phyloP scores from a whole-genome alignment of 2,113 vertebrate species.

The Serilophus lunatus region DNA sequence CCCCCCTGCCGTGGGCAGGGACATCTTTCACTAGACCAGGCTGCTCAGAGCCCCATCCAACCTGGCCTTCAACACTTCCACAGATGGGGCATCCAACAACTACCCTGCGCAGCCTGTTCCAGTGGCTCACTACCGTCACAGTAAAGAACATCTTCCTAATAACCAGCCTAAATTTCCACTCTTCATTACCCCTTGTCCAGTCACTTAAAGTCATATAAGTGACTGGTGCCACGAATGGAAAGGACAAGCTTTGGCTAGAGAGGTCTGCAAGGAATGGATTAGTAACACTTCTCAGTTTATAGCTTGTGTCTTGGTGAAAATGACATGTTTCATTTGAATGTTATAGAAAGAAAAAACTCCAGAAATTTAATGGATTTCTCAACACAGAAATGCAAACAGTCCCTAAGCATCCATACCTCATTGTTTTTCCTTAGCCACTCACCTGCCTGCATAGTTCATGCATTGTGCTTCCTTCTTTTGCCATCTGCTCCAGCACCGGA shows the following conservation, averaged over 20 bases:
- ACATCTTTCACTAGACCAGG: background rate
- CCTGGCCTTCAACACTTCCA: background rate
- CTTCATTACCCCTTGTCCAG: background rate
- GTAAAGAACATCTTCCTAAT: background rate
- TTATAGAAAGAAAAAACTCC: fast-evolving
- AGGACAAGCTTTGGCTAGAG: background rate
- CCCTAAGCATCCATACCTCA: background rate
- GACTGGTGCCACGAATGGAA: fast-evolving
- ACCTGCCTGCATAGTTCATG: fast-evolving
- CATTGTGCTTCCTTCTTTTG: fast-evolving
- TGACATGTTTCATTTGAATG: fast-evolving
- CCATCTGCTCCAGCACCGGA: fast-evolving
- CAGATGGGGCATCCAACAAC: background rate
- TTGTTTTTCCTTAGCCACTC: background rate
- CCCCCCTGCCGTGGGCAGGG: fast-evolving
- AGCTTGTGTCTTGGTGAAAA: background rate
- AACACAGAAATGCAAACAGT: background rate
- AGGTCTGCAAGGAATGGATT: background rate
- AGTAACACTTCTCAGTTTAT: background rate
- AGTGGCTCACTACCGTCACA: background rate
- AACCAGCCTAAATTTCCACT: background rate
- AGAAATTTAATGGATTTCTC: background rate
- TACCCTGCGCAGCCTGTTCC: background rate
- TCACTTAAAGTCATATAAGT: background rate
- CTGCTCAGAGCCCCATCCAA: background rate